Conservation (phyloP, 2,113 vertebrate genomes). For the Laticauda laticaudata region DNA sequence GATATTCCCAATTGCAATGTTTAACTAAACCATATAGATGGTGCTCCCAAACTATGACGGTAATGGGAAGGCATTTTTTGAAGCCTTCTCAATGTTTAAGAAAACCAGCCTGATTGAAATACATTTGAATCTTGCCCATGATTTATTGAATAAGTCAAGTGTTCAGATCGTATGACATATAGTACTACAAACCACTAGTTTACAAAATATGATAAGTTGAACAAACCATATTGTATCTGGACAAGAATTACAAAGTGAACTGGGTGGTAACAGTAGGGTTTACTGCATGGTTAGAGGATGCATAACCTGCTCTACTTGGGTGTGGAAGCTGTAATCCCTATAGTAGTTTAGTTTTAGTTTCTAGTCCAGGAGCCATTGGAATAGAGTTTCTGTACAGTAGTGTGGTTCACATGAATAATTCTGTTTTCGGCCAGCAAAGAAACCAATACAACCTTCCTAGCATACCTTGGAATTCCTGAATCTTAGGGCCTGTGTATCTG, state of each 20-base stretch:
- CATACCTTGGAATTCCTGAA: neutral
- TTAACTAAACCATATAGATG: neutral
- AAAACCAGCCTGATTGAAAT: neutral
- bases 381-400: neutral
- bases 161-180: neutral
- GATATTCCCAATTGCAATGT: neutral
- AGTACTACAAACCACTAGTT: neutral
- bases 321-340: neutral
- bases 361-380: neutral
- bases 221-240: neutral
- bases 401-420: neutral
- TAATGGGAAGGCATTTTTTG: neutral
- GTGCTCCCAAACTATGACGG: neutral
- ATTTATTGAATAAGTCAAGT: neutral
- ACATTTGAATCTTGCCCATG: neutral
- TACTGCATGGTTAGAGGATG: neutral
- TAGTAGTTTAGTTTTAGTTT: neutral
- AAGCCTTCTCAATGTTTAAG: neutral
- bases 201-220: neutral
- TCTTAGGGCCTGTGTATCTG: neutral
- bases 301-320: neutral
- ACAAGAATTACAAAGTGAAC: neutral
- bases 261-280: neutral
- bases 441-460: neutral
- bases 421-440: neutral